Evolutionary conservation across 2,888 invertebrate genomes (phyloP).

Genomic region (Dicyrtoma fusca): DNA sequence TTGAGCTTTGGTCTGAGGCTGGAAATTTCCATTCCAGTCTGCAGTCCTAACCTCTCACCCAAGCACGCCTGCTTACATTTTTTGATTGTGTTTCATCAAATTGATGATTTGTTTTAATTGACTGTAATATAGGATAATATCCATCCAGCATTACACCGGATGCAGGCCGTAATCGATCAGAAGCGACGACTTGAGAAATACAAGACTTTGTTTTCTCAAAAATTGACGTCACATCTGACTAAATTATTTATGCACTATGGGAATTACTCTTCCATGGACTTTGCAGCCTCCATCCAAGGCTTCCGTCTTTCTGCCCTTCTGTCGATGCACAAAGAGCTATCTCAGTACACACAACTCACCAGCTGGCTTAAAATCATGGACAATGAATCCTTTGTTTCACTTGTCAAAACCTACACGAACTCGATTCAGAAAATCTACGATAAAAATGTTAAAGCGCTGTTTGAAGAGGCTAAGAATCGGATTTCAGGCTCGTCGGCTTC

Average conservation of each 20-base stretch:
- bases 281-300: constrained; percentile 59
- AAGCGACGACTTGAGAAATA: constrained; percentile 75
- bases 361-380: constrained; percentile 89
- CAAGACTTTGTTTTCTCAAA: constrained; percentile 77
- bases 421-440: constrained; percentile 87
- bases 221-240: constrained; percentile 86
- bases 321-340: constrained; percentile 81
- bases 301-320: constrained; percentile 76
- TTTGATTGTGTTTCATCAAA: too few relatives aligned
- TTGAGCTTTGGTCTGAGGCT: too few relatives aligned
- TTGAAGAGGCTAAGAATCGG: constrained; percentile 72
- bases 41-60: too few relatives aligned
- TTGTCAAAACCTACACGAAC: constrained; percentile 78
- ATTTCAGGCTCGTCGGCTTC: constrained; percentile 58
- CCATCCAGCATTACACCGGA: constrained; percentile 67
- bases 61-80: too few relatives aligned
- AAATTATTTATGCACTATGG: constrained; percentile 93
- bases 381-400: constrained; percentile 76
- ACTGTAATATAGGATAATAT: constrained; percentile 59
- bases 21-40: too few relatives aligned
- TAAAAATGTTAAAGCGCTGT: constrained; percentile 77
- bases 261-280: constrained; percentile 55
- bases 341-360: constrained; percentile 87
- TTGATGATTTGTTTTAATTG: neutral
- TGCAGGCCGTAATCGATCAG: constrained; percentile 81